Evolutionary conservation across 2,888 invertebrate genomes (phyloP), one percentile per base, ranked within the genome.

Genomic region (Venustoraphidia nigricollis): DNA sequence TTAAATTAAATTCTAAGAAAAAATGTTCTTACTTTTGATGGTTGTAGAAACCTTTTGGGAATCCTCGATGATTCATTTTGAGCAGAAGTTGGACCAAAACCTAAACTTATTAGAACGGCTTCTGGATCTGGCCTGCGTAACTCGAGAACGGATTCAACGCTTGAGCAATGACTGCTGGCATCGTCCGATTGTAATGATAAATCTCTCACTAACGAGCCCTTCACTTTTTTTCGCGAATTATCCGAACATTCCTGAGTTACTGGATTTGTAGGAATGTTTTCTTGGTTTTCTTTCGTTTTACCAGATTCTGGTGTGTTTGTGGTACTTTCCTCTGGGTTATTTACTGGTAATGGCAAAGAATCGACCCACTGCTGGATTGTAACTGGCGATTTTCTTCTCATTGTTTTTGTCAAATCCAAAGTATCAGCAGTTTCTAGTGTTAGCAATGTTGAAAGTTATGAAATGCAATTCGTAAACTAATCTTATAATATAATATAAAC

Each of bases 121-220:
- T 93, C 92, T 0, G 93, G 92, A 69, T 94, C 91, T 17, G 88
- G 85, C 60, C 81, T 83, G 38, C 93, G 73, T 13, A 86, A 76
- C 57, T 90, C 88, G 57, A 93, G 67, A 45, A 92, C 74, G 62
- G 86, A 87, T 61, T 90, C 81, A 36, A 90, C 83, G 59, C 82
- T 76, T 46, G 88, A 88, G 59, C 86, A 86, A 51, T 75, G 75
- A 57, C 81, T 81, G 47, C 76, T 70, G 50, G 61, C 63, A 51
- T 68, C 66, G 51, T 69, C 68, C 8, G 67, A 68, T 55, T 69
- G 67, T 39, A 65, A 56, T 10, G 66, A 67, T 45, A 58, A 52
- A 54, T 66, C 66, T 53, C 65, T 59, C 10, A 17, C 39, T 36
- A 27, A 9, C 8, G 17, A 13, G n/a, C 10, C 6, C 14, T 14